A percentile compares a stretch with the other conserved stretches of the same genome.
Conservation (phyloP, 2,113 vertebrate species). For the Hucho hucho region DNA sequence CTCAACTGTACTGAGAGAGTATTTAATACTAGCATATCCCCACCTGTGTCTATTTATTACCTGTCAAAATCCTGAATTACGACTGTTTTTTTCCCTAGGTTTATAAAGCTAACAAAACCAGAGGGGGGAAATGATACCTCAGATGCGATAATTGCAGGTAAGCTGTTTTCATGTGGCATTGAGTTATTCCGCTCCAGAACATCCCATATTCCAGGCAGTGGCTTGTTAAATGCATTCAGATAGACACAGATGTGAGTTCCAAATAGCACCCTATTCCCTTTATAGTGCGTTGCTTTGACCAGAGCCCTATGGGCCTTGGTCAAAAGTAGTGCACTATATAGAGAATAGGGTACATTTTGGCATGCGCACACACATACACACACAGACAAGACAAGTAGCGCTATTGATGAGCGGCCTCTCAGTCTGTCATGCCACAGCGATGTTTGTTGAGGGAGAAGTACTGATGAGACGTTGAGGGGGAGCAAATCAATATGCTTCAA, state of each 20-base stretch:
- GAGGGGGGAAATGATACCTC: conserved; percentile 85
- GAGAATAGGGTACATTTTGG: too few species aligned
- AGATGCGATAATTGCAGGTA: conserved; percentile 86
- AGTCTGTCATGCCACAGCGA: conserved; percentile 28
- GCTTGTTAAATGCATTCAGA: conserved; percentile 84
- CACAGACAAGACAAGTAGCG: conserved; percentile 29
- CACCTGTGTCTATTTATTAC: conserved; percentile 90
- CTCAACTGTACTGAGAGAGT: conserved; percentile 73
- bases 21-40: conserved; percentile 79
- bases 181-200: conserved; percentile 84
- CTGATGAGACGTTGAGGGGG: conserved; percentile 3
- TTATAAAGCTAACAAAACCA: conserved; percentile 79
- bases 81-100: conserved; percentile 65
- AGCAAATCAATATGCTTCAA: conserved; percentile 12
- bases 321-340: conserved; percentile 14
- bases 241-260: conserved; percentile 57
- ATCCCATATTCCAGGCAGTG: conserved; percentile 74
- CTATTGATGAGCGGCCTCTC: conserved; percentile 40
- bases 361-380: too few species aligned
- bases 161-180: conserved; percentile 83
- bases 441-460: conserved; percentile 32
- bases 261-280: too few species aligned
- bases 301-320: too few species aligned
- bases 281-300: too few species aligned
- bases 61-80: conserved; percentile 87